Percentiles rank a stretch among this genome's conserved stretches.
Evolutionary conservation across 2,797 vertebrate genomes (phyloP).

Genomic region (Pantherophis vulpinus): DNA sequence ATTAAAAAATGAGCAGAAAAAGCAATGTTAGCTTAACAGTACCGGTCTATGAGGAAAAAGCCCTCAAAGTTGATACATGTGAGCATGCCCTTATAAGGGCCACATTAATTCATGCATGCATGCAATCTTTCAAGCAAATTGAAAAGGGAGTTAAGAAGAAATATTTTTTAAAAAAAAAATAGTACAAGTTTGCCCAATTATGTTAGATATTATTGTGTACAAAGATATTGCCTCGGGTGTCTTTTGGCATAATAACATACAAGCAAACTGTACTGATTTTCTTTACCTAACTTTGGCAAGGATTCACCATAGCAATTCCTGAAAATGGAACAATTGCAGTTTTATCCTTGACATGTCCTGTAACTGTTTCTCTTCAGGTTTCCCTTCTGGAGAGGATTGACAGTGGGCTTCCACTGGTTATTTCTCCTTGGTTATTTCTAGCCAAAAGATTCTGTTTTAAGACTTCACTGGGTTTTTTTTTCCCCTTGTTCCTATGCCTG

Average conservation of each 20-base stretch:
- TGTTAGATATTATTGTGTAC: not conserved
- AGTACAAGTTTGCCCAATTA: not conserved
- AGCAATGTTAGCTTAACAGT: not conserved
- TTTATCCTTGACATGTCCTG: not conserved
- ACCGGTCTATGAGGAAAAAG: not conserved
- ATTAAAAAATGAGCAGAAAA: not conserved
- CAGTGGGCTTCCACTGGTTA: not conserved
- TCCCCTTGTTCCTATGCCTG: not conserved
- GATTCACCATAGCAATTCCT: not conserved
- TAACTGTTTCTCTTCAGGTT: not conserved
- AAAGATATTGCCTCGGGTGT: not conserved
- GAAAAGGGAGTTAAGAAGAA: not conserved
- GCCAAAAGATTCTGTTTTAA: not conserved
- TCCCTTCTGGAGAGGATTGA: not conserved
- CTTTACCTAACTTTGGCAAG: not conserved
- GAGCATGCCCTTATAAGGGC: not conserved
- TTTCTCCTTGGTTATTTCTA: not conserved
- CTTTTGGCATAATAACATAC: not conserved
- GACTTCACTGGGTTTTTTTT: not conserved
- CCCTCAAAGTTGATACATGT: not conserved
- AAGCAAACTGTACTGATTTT: not conserved
- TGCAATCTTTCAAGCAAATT: not conserved
- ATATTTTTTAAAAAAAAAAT: not conserved
- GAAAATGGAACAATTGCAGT: not conserved
- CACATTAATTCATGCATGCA: not conserved